Conservation (phyloP, 2,888 invertebrate species). For the Plusia festucae region DNA sequence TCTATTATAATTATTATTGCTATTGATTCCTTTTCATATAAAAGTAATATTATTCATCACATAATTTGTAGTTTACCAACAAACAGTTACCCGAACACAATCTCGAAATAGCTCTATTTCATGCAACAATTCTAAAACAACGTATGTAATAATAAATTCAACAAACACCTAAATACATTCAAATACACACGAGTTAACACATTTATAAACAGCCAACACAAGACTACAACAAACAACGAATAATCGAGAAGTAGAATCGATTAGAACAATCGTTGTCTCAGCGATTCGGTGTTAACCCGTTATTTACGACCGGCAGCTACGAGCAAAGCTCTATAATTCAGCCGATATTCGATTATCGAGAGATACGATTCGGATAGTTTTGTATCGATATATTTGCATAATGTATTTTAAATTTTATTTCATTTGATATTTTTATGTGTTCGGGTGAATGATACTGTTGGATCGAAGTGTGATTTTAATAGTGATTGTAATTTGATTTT, state of each 20-base stretch:
- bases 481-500: background rate
- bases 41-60: too few relatives aligned
- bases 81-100: background rate
- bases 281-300: constrained; percentile 55
- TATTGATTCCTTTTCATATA: too few relatives aligned
- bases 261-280: constrained; percentile 62
- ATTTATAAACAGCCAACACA: constrained; percentile 36
- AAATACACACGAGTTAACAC: constrained; percentile 18
- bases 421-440: background rate
- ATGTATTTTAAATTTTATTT: constrained; percentile 15
- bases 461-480: background rate
- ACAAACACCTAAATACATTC: constrained; percentile 1
- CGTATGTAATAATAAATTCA: background rate
- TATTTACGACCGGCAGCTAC: constrained; percentile 68
- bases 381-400: constrained; percentile 54
- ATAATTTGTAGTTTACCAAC: background rate
- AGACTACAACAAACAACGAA: constrained; percentile 48
- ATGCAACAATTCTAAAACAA: constrained; percentile 5
- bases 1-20: too few relatives aligned
- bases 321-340: constrained; percentile 71
- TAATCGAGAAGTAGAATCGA: constrained; percentile 61
- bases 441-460: background rate
- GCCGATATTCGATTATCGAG: constrained; percentile 53
- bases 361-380: constrained; percentile 53
- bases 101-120: background rate